These are phyloP conservation scores for Ictidomys tridecemlineatus DNA, from an alignment of 2,113 vertebrate species.

Conservation along the genomic window DNA sequence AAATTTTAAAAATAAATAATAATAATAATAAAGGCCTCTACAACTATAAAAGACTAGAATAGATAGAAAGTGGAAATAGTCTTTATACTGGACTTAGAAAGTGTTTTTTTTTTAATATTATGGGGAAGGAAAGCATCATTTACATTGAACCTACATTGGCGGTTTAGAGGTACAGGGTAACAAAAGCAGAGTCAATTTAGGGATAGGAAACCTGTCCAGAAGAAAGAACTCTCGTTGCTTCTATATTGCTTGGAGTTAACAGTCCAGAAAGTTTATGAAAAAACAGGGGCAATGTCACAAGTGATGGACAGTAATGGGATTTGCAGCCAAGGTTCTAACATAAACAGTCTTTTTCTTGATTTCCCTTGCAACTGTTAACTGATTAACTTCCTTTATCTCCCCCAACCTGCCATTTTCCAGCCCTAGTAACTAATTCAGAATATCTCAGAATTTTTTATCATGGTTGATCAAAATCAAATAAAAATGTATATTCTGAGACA, in stretches of 20 bases:
- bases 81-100: not conserved
- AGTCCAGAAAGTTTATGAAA: too few species aligned
- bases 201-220: not conserved
- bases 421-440: too few species aligned
- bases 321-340: not conserved
- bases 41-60: not conserved
- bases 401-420: not conserved
- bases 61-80: not conserved
- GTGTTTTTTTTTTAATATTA: not conserved
- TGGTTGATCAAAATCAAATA: conserved; percentile 87
- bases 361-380: not conserved
- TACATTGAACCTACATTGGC: not conserved
- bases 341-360: not conserved
- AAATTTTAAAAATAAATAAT: too few species aligned
- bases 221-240: not conserved
- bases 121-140: not conserved
- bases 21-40: not conserved
- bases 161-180: not conserved
- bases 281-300: not conserved
- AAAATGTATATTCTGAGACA: conserved; percentile 82
- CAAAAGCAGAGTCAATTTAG: not conserved
- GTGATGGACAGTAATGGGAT: not conserved
- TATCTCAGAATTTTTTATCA: not conserved
- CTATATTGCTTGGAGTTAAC: not conserved
- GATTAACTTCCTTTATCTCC: not conserved